Base-by-base conservation (phyloP, 2,797 vertebrate species). In the Nannoperca australis region DNA sequence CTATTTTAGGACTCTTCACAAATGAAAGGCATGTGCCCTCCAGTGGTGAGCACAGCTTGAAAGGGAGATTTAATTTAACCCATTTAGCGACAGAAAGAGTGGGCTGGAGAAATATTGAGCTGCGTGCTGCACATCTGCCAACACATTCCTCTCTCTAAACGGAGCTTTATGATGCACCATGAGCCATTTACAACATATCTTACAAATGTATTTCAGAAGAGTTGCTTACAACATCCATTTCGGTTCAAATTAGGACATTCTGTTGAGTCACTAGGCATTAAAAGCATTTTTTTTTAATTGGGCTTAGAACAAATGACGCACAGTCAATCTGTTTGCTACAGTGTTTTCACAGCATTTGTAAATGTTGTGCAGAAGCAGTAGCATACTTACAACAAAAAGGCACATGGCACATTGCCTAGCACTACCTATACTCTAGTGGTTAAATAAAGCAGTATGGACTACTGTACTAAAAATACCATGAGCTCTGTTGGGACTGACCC, bases 1-100 rank as follows among this genome's bases (percentile, higher is more conserved):
- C 89, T 89, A 85, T 92, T 92, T 91, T 77, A 76, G 70, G 66
- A 71, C n/a, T 64, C 70, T 32, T 76, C 63, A 67, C 70, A 76
- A 69, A 80, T 74, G 65, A 85, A 89, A 89, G 55, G 54, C 79
- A n/a, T 78, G 58, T 88, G 85, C 76, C 89, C 87, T 84, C 77
- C 82, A 88, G 89, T 79, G 78, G 85, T 66, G 77, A 88, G 73
- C 80, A 20, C 62, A 65, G 67, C 68, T 83, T 85, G 65, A 81
- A 88, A 83, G 36, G 79, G 55, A 76, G 66, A 50, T 84, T 83
- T 76, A 81, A 83, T 87, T 86, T 65, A 87, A 83, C 85, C 86
- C 65, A 18, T 86, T 86, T 85, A 85, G 59, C 65, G 81, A 68
- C 76, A 79, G 75, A 79, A 45, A 42, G 73, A 78, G 81, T 85